phyloP scores from a whole-genome alignment of 2,797 vertebrate genomes.

The Poliocrania exsul region DNA sequence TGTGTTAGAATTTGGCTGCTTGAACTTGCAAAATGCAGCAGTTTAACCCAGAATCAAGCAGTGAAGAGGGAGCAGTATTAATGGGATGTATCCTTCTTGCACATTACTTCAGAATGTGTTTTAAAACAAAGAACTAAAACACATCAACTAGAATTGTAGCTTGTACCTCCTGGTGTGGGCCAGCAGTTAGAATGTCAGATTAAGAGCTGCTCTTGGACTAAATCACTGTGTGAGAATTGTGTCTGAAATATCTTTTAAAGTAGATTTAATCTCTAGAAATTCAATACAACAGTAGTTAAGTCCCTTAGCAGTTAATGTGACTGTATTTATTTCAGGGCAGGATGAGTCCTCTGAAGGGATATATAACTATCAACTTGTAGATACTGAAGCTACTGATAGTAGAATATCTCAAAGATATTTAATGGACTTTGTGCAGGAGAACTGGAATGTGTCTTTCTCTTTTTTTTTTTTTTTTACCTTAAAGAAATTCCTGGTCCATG shows the following conservation, averaged over 20 bases:
- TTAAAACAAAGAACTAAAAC: background rate
- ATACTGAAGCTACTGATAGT: background rate
- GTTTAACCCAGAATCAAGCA: slow-evolving; percentile 10
- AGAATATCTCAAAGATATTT: background rate
- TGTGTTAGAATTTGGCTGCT: background rate
- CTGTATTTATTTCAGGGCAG: background rate
- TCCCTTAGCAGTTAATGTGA: background rate
- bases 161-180: background rate
- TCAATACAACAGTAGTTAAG: background rate
- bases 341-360: background rate
- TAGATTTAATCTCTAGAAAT: background rate
- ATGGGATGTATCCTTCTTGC: background rate
- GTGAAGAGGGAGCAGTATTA: background rate
- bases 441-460: background rate
- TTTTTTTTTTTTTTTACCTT: background rate
- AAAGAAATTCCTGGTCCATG: background rate
- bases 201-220: background rate
- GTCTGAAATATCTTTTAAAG: background rate
- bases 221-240: background rate
- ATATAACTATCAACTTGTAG: background rate
- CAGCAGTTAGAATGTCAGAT: background rate
- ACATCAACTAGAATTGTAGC: fast-evolving
- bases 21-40: slow-evolving; percentile 1
- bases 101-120: background rate
- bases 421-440: background rate